These are phyloP conservation scores for Achroia grisella DNA, from an alignment of 1,140 invertebrate species.

Conservation along the genomic window DNA sequence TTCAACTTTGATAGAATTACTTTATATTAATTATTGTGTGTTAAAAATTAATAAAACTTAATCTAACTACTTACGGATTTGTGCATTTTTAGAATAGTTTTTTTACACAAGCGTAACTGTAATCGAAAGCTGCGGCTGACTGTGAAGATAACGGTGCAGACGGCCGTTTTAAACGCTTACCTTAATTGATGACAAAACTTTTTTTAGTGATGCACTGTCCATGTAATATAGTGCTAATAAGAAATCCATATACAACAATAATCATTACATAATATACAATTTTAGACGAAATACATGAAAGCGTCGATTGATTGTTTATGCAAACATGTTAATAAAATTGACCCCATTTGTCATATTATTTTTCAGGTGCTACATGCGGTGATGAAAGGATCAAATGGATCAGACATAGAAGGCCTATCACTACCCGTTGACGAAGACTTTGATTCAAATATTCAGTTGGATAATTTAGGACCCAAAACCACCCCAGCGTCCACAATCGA, in stretches of 20 bases:
- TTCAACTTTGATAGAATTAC: too few species aligned
- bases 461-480: conserved; percentile 62
- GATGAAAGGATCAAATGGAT: conserved; percentile 62
- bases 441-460: conserved; percentile 64
- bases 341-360: too few species aligned
- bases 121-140: conserved; percentile 29
- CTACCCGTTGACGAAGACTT: conserved; percentile 66
- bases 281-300: too few species aligned
- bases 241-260: conserved; percentile 33
- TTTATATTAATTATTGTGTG: too few species aligned
- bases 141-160: conserved; percentile 23
- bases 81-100: conserved; percentile 39
- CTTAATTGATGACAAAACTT: conserved; percentile 49
- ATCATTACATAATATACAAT: conserved; percentile 19
- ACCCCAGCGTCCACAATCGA: conserved; percentile 63
- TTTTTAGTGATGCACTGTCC: conserved; percentile 10
- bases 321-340: too few species aligned
- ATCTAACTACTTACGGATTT: conserved; percentile 46
- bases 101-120: conserved; percentile 14
- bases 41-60: too few species aligned
- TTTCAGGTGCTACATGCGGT: conserved; percentile 63
- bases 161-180: conserved; percentile 45
- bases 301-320: neutral
- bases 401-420: conserved; percentile 52
- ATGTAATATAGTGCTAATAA: conserved; percentile 58